A percentile compares a stretch with the other conserved stretches of the same genome.
Conservation (phyloP, 1,140 invertebrate genomes). For the Neodiprion pinetum region DNA sequence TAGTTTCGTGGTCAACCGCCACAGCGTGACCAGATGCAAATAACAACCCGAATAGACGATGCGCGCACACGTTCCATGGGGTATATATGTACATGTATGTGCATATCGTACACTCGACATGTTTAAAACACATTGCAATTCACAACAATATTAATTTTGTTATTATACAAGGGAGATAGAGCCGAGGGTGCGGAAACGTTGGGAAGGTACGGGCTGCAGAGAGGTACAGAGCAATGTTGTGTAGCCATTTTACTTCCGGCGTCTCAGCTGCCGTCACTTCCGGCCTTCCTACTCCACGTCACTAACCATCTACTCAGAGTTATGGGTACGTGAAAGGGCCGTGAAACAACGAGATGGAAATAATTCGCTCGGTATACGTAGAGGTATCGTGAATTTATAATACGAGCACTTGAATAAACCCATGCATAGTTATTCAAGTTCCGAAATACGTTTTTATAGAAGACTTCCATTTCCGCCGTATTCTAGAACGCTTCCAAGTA, state of each 20-base stretch:
- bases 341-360: constrained; percentile 28
- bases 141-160: not conserved
- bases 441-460: too few species aligned
- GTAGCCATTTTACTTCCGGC: constrained; percentile 38
- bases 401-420: not conserved
- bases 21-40: not conserved
- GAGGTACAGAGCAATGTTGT: constrained; percentile 11
- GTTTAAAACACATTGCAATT: not conserved
- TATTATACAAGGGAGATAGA: not conserved
- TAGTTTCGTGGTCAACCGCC: not conserved
- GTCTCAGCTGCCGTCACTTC: constrained; percentile 42
- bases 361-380: constrained; percentile 25
- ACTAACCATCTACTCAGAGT: not conserved
- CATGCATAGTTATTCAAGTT: too few species aligned
- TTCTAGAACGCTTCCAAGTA: too few species aligned
- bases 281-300: constrained; percentile 19
- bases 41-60: not conserved
- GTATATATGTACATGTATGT: too few species aligned
- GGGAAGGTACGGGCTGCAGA: not conserved
- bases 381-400: not conserved
- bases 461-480: too few species aligned
- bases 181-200: not conserved
- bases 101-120: not conserved
- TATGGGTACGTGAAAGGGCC: constrained; percentile 1
- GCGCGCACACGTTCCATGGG: not conserved